Percentiles rank a stretch among this genome's conserved stretches.
phyloP scores from a whole-genome alignment of 2,113 vertebrate genomes.

The Anhinga anhinga region DNA sequence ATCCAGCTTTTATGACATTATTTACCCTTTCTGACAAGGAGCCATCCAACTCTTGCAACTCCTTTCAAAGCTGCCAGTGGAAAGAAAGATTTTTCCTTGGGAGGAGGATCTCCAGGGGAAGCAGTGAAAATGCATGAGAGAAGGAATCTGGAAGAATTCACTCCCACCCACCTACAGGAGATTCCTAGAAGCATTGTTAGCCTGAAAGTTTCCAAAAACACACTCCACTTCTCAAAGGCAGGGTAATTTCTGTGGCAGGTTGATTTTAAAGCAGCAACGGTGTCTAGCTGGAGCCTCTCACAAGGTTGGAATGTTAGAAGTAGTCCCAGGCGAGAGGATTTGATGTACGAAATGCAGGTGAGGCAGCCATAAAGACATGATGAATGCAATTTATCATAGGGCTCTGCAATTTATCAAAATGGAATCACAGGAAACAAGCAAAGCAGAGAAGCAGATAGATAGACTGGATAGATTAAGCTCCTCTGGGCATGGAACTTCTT shows the following conservation, averaged over 20 bases:
- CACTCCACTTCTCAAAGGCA: conserved; percentile 1
- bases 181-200: conserved; percentile 41
- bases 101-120: conserved; percentile 6
- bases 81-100: conserved; percentile 19
- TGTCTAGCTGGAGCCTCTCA: conserved; percentile 52
- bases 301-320: conserved; percentile 55
- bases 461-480: conserved; percentile 6
- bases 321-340: conserved; percentile 48
- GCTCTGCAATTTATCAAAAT: conserved; percentile 57
- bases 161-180: conserved; percentile 37
- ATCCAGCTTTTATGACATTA: neutral
- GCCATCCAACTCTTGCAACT: neutral
- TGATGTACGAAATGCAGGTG: conserved; percentile 60
- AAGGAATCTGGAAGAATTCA: conserved; percentile 43
- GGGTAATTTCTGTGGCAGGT: conserved; percentile 42
- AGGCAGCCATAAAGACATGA: conserved; percentile 52
- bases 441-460: conserved; percentile 45
- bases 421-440: conserved; percentile 53
- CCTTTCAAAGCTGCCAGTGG: neutral
- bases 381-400: conserved; percentile 54
- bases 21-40: neutral
- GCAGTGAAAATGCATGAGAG: neutral
- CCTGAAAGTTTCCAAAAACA: conserved; percentile 21
- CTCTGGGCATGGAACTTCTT: conserved; percentile 1
- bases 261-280: conserved; percentile 30